phyloP scores from a whole-genome alignment of 2,113 vertebrate genomes.

The Axis porcinus region DNA sequence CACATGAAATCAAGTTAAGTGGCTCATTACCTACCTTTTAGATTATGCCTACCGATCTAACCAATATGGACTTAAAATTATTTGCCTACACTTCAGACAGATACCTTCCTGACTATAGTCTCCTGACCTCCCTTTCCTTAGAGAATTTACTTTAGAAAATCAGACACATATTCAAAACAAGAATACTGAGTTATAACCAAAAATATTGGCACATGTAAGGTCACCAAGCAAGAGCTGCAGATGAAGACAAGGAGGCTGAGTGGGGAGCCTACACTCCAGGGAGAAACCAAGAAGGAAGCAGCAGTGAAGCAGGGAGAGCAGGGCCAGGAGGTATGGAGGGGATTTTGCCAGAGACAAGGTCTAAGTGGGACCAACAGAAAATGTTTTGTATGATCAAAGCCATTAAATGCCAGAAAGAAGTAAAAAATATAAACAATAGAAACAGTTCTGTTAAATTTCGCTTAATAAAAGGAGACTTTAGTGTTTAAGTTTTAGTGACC shows the following conservation, averaged over 20 bases:
- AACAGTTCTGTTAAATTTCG: neutral
- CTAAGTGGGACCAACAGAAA: neutral
- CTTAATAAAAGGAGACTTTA: neutral
- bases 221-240: neutral
- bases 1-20: slow-evolving; percentile 4
- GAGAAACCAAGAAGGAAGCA: neutral
- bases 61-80: neutral
- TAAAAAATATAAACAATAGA: neutral
- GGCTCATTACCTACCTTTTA: slow-evolving; percentile 8
- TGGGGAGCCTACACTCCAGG: neutral
- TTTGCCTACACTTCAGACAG: neutral
- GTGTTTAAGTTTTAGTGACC: neutral
- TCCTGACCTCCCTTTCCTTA: neutral
- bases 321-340: neutral
- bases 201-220: neutral
- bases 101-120: neutral
- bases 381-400: neutral
- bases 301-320: neutral
- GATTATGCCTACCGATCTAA: neutral
- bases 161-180: neutral
- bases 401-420: neutral
- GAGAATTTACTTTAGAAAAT: neutral
- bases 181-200: neutral
- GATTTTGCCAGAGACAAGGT: neutral
- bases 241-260: neutral